Evolutionary conservation across 2,888 invertebrate genomes (phyloP), one percentile per base, ranked within the genome.

Genomic region (Alloscopus bannaensis): DNA sequence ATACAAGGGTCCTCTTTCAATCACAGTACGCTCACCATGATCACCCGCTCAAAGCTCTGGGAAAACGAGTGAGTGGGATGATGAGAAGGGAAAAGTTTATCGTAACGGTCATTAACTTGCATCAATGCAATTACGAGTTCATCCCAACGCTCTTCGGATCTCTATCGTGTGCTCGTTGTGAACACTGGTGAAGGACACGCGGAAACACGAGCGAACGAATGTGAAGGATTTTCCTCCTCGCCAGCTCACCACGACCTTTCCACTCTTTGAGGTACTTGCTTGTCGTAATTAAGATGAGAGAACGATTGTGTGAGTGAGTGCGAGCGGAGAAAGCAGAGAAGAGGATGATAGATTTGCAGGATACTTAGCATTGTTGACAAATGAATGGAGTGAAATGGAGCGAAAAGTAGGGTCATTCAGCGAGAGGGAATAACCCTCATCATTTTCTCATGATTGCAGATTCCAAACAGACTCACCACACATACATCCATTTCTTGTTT

Each of bases 341-440:
- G 45, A 55, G 24, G 55, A 76, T 76, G 76, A 76, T 76, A 52
- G 69, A 76, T 68, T 69, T 59, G 47, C 59, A 45, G 60, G 50
- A 59, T 75, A 50, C 66, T 64, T 59, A 60, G 52, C 57, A 57
- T 57, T 78, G 77, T 78, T 78, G 77, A 78, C 77, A 78, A 76
- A 78, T 78, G 70, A 78, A 70, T 65, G 57, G 64, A 55, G 62
- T 57, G 70, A 78, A 78, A 78, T 78, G 70, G 77, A 57, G 65
- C 70, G 70, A 64, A 65, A 57, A 69, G 62, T 69, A 55, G 66
- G 75, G 69, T 69, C 69, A 66, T 75, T 60, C 50, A 55, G 57
- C 20, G 55, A 47, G 42, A 47, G 8, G 31, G 28, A 36, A n/a
- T n/a, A n/a, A 20, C 36, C 62, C 36, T 71, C 64, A 55, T 52